phyloP scores from a whole-genome alignment of 1,140 invertebrate genomes.

The Lasioglossum baleicum region DNA sequence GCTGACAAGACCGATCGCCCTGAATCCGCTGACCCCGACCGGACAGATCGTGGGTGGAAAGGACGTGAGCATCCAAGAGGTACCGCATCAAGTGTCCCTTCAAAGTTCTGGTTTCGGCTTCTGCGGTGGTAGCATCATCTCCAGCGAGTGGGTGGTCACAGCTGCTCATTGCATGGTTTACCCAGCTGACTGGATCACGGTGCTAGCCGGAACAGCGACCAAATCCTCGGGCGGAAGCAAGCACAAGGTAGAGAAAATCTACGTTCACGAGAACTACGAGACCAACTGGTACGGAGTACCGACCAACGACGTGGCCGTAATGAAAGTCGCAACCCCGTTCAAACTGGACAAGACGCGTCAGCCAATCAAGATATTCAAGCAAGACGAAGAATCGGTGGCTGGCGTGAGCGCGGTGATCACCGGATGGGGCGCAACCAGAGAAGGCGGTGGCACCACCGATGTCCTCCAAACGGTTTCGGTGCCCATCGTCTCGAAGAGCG shows the following conservation, averaged over 20 bases:
- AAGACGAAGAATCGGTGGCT: slow-evolving; percentile 31
- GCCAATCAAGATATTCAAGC: slow-evolving; percentile 54
- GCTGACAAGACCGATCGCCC: neutral
- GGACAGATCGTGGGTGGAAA: slow-evolving; percentile 84
- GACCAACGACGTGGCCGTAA: slow-evolving; percentile 61
- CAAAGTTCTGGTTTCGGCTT: slow-evolving; percentile 68
- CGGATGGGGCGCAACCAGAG: slow-evolving; percentile 74
- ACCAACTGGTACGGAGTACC: slow-evolving; percentile 56
- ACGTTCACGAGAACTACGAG: slow-evolving; percentile 57
- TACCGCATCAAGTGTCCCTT: slow-evolving; percentile 83
- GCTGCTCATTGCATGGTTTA: slow-evolving; percentile 83
- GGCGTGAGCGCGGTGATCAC: slow-evolving; percentile 64
- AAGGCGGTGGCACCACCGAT: slow-evolving; percentile 39
- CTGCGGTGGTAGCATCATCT: slow-evolving; percentile 83
- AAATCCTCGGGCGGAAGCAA: slow-evolving; percentile 50
- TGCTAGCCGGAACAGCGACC: slow-evolving; percentile 55
- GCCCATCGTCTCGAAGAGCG: slow-evolving; percentile 71
- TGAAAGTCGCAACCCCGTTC: slow-evolving; percentile 45
- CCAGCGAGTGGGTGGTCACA: slow-evolving; percentile 81
- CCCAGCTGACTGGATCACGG: slow-evolving; percentile 5
- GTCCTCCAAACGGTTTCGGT: slow-evolving; percentile 71
- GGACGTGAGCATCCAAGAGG: slow-evolving; percentile 80
- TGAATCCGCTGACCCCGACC: slow-evolving; percentile 22
- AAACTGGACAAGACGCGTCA: slow-evolving; percentile 49
- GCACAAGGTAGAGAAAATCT: slow-evolving; percentile 40